Evolutionary conservation across 2,888 invertebrate genomes (phyloP).

Genomic region (Cosmorhoe ocellata): DNA sequence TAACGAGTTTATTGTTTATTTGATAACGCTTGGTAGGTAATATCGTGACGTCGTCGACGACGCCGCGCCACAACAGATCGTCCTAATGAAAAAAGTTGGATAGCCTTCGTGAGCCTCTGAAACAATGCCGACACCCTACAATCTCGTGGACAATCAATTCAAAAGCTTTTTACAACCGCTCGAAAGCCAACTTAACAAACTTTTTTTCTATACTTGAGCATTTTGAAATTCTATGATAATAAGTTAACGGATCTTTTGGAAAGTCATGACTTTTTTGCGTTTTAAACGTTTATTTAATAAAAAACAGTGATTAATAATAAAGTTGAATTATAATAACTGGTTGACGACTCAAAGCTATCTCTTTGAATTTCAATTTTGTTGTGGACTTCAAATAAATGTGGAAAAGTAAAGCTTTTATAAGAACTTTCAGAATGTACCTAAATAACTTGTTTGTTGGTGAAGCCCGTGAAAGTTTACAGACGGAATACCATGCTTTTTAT

Average conservation of each 20-base stretch:
- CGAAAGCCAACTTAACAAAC: slow-evolving; percentile 47
- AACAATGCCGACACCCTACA: slow-evolving; percentile 72
- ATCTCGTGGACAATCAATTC: slow-evolving; percentile 76
- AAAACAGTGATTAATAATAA: no score
- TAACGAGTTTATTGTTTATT: slow-evolving; percentile 44
- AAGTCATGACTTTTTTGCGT: slow-evolving; percentile 22
- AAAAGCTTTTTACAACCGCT: slow-evolving; percentile 65
- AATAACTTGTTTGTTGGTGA: neutral
- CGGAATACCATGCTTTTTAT: no score
- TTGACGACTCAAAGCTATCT: no score
- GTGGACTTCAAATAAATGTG: no score
- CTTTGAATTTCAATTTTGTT: no score
- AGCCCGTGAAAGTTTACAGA: no score
- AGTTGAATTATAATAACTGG: no score
- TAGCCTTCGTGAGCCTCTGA: slow-evolving; percentile 63
- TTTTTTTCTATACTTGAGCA: slow-evolving; percentile 54
- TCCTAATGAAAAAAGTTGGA: slow-evolving; percentile 77
- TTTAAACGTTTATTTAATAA: no score
- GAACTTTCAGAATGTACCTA: neutral
- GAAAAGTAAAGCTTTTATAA: slow-evolving; percentile 17
- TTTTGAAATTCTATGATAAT: slow-evolving; percentile 50
- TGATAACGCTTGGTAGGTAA: slow-evolving; percentile 44
- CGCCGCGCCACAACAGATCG: slow-evolving; percentile 65
- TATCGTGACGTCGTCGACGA: slow-evolving; percentile 59
- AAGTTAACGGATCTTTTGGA: slow-evolving; percentile 47